Conservation (phyloP, 2,797 vertebrate genomes). For the Artibeus jamaicensis region DNA sequence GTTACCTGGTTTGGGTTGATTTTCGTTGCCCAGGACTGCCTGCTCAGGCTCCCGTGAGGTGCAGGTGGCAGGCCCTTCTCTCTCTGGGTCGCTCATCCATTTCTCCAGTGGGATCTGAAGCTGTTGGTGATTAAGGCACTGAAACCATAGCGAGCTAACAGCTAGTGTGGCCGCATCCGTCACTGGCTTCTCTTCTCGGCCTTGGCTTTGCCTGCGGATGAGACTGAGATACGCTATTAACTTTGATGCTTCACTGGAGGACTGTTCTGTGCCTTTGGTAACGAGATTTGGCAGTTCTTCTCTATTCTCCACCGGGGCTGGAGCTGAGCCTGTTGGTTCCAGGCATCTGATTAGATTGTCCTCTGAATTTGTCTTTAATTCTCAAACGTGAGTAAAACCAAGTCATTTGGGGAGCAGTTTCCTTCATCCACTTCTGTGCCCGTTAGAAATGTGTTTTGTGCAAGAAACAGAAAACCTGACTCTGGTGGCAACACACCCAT, state of each 20-base stretch:
- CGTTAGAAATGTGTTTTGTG: conserved; percentile 17
- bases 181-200: conserved; percentile 30
- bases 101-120: neutral
- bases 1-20: neutral
- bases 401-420: conserved; percentile 38
- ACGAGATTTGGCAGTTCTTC: conserved; percentile 63
- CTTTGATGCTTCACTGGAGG: conserved; percentile 57
- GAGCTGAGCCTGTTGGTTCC: conserved; percentile 50
- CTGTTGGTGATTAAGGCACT: conserved; percentile 17
- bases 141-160: neutral
- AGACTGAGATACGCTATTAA: conserved; percentile 58
- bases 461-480: conserved; percentile 21
- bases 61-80: neutral
- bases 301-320: conserved; percentile 20
- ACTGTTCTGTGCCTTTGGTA: conserved; percentile 29
- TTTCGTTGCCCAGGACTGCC: neutral
- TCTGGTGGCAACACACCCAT: neutral
- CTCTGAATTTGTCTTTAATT: conserved; percentile 68
- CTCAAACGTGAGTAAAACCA: conserved; percentile 54
- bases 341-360: conserved; percentile 63
- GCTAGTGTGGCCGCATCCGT: conserved; percentile 36
- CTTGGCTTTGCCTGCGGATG: conserved; percentile 5
- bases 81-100: neutral
- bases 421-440: conserved; percentile 21
- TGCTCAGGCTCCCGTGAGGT: neutral